Percentiles rank a stretch among this genome's conserved stretches.
Conservation (phyloP, 1,140 invertebrate genomes). For the Adoxophyes honmai region DNA sequence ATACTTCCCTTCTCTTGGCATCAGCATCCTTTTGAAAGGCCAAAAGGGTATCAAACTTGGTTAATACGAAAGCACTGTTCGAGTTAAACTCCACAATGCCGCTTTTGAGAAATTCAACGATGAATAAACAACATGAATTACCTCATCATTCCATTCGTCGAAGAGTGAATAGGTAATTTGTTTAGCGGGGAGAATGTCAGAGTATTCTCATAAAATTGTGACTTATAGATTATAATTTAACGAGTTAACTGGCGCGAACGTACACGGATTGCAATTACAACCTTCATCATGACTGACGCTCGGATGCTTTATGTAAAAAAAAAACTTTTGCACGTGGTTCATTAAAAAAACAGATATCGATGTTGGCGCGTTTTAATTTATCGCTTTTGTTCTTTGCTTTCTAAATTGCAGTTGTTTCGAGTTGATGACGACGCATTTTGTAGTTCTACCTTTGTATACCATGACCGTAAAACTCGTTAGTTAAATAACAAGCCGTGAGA, state of each 20-base stretch:
- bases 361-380: neutral
- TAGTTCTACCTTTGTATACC: neutral
- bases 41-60: conserved; percentile 1
- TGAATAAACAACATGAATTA: conserved; percentile 15
- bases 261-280: neutral
- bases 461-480: neutral
- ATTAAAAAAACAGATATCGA: conserved; percentile 4
- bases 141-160: conserved; percentile 5
- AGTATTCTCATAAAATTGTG: neutral
- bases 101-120: conserved; percentile 7
- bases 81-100: neutral
- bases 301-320: neutral
- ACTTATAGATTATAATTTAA: conserved; percentile 8
- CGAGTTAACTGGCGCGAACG: neutral
- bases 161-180: conserved; percentile 12
- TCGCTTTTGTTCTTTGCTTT: neutral
- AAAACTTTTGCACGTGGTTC: neutral
- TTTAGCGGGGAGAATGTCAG: neutral
- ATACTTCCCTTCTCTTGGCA: neutral
- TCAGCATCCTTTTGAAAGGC: neutral
- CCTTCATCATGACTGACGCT: neutral
- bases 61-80: neutral
- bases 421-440: neutral
- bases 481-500: neutral
- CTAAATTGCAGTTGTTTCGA: neutral